Conservation (phyloP, 2,888 invertebrate species). For the Tiliacea aurago region DNA sequence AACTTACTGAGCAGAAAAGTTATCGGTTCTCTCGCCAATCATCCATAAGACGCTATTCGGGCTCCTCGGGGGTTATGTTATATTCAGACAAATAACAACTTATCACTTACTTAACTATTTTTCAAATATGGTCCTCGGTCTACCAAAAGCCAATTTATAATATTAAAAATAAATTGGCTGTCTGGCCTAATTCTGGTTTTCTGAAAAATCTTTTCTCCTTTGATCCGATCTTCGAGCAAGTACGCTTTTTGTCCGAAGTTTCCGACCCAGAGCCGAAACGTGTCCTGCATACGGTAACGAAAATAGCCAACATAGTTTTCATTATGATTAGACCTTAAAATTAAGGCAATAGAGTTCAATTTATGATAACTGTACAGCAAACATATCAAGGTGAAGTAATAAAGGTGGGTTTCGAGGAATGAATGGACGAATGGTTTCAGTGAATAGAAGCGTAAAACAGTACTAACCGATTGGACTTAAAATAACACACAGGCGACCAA, state of each 20-base stretch:
- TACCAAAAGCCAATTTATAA: conserved; percentile 36
- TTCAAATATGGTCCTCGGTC: conserved; percentile 12
- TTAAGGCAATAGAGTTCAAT: conserved; percentile 15
- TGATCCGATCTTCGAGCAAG: conserved; percentile 56
- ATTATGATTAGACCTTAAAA: conserved; percentile 9
- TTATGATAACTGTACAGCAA: background rate
- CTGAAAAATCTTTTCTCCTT: conserved; percentile 51
- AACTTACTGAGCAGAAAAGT: too few relatives aligned
- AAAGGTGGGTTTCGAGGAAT: conserved; percentile 58
- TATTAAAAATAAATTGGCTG: conserved; percentile 40
- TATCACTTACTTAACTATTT: conserved; percentile 4
- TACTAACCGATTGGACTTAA: conserved; percentile 33
- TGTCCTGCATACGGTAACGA: conserved; percentile 58
- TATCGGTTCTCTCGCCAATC: too few relatives aligned
- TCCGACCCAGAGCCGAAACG: conserved; percentile 57
- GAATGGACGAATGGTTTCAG: conserved; percentile 60
- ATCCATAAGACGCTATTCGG: too few relatives aligned
- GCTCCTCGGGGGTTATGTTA: too few relatives aligned
- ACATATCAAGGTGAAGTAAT: conserved; percentile 33
- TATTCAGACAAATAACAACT: background rate
- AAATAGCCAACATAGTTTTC: conserved; percentile 38
- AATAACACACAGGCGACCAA: conserved; percentile 9
- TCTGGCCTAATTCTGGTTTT: conserved; percentile 46
- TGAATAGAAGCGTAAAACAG: conserved; percentile 60
- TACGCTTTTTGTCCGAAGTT: conserved; percentile 57